A percentile compares a stretch with the other conserved stretches of the same genome.
phyloP scores from a whole-genome alignment of 2,113 vertebrate genomes.

The Orcinus orca region DNA sequence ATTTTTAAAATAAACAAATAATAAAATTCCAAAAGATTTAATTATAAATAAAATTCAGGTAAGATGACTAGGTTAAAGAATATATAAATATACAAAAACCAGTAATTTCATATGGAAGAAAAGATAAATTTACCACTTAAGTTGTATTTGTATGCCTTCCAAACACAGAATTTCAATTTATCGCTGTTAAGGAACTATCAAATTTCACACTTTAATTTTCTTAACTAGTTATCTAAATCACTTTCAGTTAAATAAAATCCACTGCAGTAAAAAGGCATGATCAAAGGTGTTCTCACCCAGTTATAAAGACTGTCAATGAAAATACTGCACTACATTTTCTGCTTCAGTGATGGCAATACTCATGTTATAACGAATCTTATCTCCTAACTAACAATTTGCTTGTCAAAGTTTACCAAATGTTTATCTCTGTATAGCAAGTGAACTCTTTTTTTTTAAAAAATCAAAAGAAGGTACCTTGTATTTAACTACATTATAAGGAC shows the following conservation, averaged over 20 bases:
- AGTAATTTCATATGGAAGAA: background rate
- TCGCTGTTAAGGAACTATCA: background rate
- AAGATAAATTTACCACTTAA: background rate
- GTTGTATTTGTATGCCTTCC: background rate
- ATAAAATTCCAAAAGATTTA: background rate
- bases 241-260: constrained; percentile 21
- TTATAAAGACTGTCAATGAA: background rate
- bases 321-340: background rate
- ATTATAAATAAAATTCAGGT: background rate
- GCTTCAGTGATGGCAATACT: background rate
- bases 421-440: background rate
- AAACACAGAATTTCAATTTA: constrained; percentile 7
- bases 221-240: constrained; percentile 25
- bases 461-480: background rate
- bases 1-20: too few relatives aligned
- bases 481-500: background rate
- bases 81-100: background rate
- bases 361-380: background rate
- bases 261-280: background rate
- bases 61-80: background rate
- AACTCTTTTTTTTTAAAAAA: background rate
- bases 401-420: background rate
- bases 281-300: background rate
- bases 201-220: constrained; percentile 1
- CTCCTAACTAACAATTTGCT: background rate